Evolutionary conservation across 2,113 vertebrate species (phyloP), one percentile per base, ranked within the genome.

Genomic region (Cynoglossus semilaevis): DNA sequence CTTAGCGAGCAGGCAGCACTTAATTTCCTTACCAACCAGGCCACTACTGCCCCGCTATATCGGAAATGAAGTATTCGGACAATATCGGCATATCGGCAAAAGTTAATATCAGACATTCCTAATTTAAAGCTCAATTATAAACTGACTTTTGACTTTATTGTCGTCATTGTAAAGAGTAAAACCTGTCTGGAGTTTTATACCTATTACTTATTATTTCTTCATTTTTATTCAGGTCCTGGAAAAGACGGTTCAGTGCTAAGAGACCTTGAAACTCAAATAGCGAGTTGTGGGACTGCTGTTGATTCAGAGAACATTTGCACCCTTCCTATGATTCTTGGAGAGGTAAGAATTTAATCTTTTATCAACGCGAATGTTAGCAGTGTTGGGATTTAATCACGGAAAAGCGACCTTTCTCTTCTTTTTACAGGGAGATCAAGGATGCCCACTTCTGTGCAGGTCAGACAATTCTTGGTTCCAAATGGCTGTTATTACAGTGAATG

Each of bases 381-480:
- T 19, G 13, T 38, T 22, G 40, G 18, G 34, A 57, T 4, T 14
- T 51, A 34, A 15, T 67, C 10, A 59, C 54, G 5, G 41, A 50
- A 2, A 50, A 29, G 40, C 18, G 11, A 57, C 13, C 51, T 49
- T 57, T 4, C 10, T 41, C 4, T 58, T 48, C 1, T 58, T 1
- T 60, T 19, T 55, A 8, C 52, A 84, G 82, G 77, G 40, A 5
- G 63, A 75, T 62, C 40, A 64, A 1, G 84, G 77, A 1, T 9
- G 77, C 5, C 70, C 78, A 2, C 55, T 86, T 16, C 36, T 85
- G 11, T 88, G 82, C 42, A 72, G 63, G 18, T 76, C 69, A 1
- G 70, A 66, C n/a, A 51, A 50, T 1, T 82, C 77, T 7, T 85
- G 85, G 83, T 85, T 76, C 62, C 72, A 83, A 52, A 68, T 52